Evolutionary conservation across 1,140 invertebrate species (phyloP).

Genomic region (Armadillidium nasatum): DNA sequence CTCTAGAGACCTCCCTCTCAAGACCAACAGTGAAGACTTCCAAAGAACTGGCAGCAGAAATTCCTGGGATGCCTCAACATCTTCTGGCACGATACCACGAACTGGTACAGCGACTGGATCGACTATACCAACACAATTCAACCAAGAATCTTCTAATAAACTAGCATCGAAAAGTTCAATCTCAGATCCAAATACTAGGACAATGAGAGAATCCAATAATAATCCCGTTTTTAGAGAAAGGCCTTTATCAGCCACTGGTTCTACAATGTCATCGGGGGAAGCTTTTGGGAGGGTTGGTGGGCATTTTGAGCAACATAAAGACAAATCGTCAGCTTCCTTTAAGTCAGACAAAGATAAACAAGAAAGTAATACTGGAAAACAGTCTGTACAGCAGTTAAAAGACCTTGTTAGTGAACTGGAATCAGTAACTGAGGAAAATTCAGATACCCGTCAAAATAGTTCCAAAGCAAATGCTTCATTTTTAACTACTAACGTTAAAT

Average conservation of each 20-base stretch:
- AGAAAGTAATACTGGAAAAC: background rate
- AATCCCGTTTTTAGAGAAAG: background rate
- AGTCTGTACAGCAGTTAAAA: background rate
- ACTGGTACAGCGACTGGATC: background rate
- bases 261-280: slow-evolving; percentile 35
- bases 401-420: background rate
- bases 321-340: slow-evolving; percentile 24
- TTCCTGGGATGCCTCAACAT: background rate
- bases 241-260: background rate
- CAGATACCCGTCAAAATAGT: background rate
- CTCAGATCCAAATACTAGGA: too few relatives aligned
- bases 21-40: background rate
- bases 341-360: slow-evolving; percentile 7
- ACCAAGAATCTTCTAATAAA: slow-evolving; percentile 28
- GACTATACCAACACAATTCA: background rate
- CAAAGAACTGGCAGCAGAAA: background rate
- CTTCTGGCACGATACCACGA: background rate
- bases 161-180: slow-evolving; percentile 21
- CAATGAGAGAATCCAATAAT: background rate
- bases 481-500: background rate
- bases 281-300: slow-evolving; percentile 44
- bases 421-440: background rate
- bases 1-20: slow-evolving; percentile 37
- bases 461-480: background rate
- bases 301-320: slow-evolving; percentile 38